phyloP scores from a whole-genome alignment of 2,113 vertebrate species.

The Propithecus coquereli region DNA sequence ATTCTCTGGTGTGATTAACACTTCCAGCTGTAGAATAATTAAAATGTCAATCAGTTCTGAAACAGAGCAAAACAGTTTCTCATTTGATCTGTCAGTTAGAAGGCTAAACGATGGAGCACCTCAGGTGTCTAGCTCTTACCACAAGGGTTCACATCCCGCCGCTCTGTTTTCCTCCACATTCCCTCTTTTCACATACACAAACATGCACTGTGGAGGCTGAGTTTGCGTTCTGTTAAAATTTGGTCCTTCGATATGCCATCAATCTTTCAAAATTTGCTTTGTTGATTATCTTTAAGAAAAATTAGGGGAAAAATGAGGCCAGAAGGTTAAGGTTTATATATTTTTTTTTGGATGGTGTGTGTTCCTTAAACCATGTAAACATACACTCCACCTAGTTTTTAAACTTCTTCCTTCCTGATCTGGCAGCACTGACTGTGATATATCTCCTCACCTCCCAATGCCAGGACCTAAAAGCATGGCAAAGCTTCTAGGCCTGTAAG shows the following conservation, averaged over 20 bases:
- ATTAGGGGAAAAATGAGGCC: neutral
- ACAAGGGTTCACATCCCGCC: neutral
- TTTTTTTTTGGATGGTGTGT: neutral
- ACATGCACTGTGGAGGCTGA: neutral
- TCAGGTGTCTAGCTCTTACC: slow-evolving; percentile 23
- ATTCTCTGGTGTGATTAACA: slow-evolving; percentile 75
- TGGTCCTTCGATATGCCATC: neutral
- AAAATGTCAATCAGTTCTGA: slow-evolving; percentile 78
- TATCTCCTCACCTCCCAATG: neutral
- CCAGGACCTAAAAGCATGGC: neutral
- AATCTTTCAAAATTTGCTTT: neutral
- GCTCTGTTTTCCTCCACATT: neutral
- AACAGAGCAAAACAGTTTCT: slow-evolving; percentile 75
- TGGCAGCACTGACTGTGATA: neutral
- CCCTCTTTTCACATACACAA: neutral
- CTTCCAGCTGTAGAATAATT: slow-evolving; percentile 79
- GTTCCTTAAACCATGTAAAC: neutral
- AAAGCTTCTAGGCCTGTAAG: neutral
- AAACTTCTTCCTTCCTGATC: neutral
- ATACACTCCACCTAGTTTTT: neutral
- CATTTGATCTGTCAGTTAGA: slow-evolving; percentile 64
- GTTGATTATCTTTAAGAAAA: neutral
- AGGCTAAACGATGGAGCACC: slow-evolving; percentile 46
- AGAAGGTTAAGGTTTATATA: neutral
- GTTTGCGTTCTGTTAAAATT: neutral